Conservation (phyloP, 2,113 vertebrate species). For the Colius striatus region DNA sequence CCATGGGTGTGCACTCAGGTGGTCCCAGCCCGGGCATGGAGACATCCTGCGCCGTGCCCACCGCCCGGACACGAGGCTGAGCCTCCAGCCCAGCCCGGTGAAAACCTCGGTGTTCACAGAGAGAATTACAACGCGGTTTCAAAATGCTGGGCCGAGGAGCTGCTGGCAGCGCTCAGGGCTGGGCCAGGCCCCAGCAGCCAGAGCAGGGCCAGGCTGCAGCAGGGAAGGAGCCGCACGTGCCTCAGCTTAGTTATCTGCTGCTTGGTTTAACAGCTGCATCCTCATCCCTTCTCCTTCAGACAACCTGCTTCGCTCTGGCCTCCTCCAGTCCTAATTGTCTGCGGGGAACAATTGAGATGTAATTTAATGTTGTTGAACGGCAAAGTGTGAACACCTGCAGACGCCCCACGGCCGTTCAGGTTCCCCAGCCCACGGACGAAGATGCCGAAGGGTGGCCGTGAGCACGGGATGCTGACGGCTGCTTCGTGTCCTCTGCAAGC, state of each 20-base stretch:
- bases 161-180: constrained; percentile 55
- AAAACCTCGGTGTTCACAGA: neutral
- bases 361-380: neutral
- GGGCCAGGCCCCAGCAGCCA: constrained; percentile 25
- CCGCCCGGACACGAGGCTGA: accelerated
- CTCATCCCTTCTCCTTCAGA: constrained; percentile 36
- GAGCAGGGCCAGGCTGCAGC: constrained; percentile 62
- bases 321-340: neutral
- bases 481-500: neutral
- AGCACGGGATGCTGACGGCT: neutral
- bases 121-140: neutral
- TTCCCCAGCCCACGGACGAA: neutral
- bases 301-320: neutral
- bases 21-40: neutral
- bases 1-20: too few relatives aligned
- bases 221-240: neutral
- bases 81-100: neutral
- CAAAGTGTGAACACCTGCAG: neutral
- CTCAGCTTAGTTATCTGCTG: constrained; percentile 16
- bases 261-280: neutral
- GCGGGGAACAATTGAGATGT: neutral
- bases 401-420: neutral
- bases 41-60: neutral
- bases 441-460: neutral
- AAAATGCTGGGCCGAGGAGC: constrained; percentile 42